A percentile compares a stretch with the other conserved stretches of the same genome.
phyloP scores from a whole-genome alignment of 1,140 invertebrate species.

The Drosophila persimilis region DNA sequence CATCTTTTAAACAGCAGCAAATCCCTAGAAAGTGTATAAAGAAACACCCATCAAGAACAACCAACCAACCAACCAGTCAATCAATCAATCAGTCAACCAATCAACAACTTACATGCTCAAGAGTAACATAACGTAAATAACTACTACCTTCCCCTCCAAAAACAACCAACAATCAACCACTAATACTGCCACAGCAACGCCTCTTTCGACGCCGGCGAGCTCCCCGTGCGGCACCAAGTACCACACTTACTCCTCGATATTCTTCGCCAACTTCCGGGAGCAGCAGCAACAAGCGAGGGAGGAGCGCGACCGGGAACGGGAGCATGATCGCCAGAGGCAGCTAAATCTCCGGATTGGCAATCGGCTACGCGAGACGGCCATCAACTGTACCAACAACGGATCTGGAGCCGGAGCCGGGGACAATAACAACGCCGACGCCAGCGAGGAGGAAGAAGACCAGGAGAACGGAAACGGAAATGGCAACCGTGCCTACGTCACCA shows the following conservation, averaged over 20 bases:
- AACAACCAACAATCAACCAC: constrained; percentile 47
- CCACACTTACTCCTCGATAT: constrained; percentile 80
- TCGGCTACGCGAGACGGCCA: constrained; percentile 75
- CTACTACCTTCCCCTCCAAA: constrained; percentile 73
- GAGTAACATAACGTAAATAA: constrained; percentile 81
- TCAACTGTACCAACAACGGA: constrained; percentile 62
- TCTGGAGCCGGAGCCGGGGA: constrained; percentile 9
- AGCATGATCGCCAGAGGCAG: constrained; percentile 66
- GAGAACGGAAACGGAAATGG: constrained; percentile 72
- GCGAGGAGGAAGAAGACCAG: constrained; percentile 56
- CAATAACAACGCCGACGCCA: constrained; percentile 56
- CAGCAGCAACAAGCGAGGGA: constrained; percentile 68
- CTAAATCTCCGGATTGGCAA: constrained; percentile 67
- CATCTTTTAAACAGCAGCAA: constrained; percentile 61
- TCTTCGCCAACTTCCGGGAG: constrained; percentile 81
- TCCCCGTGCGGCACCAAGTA: constrained; percentile 81
- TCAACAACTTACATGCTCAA: constrained; percentile 71
- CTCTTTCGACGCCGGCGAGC: constrained; percentile 77
- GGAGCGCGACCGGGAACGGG: constrained; percentile 64
- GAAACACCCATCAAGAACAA: constrained; percentile 69
- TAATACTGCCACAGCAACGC: constrained; percentile 71
- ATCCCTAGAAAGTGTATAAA: constrained; percentile 73
- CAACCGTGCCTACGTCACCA: constrained; percentile 75
- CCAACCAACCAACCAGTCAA: constrained; percentile 25
- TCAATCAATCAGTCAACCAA: constrained; percentile 2